Evolutionary conservation across 2,113 vertebrate species (phyloP), one percentile per base, ranked within the genome.

Genomic region (Planiliza haematocheilus): DNA sequence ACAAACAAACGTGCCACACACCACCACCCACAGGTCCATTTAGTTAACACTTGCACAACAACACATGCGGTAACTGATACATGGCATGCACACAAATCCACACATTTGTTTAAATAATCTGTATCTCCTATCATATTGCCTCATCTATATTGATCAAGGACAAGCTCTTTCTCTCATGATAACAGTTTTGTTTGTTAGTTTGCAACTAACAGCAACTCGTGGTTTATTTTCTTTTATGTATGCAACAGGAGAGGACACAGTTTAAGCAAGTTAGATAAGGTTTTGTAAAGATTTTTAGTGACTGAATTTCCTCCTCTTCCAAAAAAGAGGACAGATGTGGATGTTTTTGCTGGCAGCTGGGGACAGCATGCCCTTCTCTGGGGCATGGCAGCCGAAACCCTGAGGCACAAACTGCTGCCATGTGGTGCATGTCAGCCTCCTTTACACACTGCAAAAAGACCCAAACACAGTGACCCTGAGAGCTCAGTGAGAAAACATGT

Each of bases 281-380:
- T 30, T 30, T 30, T 30, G 24, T 30, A 30, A 30, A 30, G 24
- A 30, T 30, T 30, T 30, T 30, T 30, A 30, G 24, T 57, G 48
- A 56, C 30, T 52, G 57, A 38, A n/a, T 61, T 60, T 60, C 11
- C 24, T 12, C 37, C 11, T 39, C 10, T 38, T 36, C 46, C 13
- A 17, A 50, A 77, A 12, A 48, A 46, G 34, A n/a, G 18, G 36
- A 61, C 88, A 83, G 83, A 88, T 79, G 66, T 85, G 50, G 7
- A 60, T 76, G 81, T 75, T 72, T 76, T 48, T 56, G 64, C 9
- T n/a, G 50, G 7, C 70, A 61, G 75, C 50, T 60, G 60, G 42
- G 38, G 51, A 69, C 42, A 36, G 1, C 4, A 11, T 61, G 62
- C 21, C 74, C 74, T 78, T 68, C 74, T 61, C 69, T 45, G 30